phyloP scores from a whole-genome alignment of 92 coral and sea anemone genomes.

The Anthopleura xanthogrammica region DNA sequence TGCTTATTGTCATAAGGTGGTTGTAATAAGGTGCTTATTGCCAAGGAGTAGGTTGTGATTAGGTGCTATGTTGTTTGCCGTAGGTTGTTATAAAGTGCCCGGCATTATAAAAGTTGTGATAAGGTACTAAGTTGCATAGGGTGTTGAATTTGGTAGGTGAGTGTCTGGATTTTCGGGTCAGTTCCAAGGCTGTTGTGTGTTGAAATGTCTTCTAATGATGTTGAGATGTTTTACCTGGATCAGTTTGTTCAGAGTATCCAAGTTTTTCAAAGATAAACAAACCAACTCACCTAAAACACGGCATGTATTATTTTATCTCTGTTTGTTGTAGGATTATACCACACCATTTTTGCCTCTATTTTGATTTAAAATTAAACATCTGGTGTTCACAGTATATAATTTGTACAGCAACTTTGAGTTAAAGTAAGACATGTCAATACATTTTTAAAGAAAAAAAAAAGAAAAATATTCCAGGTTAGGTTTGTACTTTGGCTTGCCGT shows the following conservation, averaged over 20 bases:
- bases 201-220: not conserved
- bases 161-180: not conserved
- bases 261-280: conserved; percentile 12
- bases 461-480: conserved; percentile 58
- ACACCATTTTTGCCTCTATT: not conserved
- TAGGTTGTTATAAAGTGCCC: no score
- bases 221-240: not conserved
- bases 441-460: not conserved
- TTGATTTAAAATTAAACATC: not conserved
- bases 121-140: no score
- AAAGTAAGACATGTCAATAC: conserved; percentile 21
- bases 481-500: conserved; percentile 19
- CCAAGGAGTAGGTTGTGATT: not conserved
- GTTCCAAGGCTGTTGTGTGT: not conserved
- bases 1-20: not conserved
- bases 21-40: not conserved
- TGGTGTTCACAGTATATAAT: not conserved
- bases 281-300: conserved; percentile 58
- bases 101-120: no score
- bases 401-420: conserved; percentile 10
- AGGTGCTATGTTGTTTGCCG: not conserved
- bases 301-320: conserved; percentile 19
- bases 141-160: no score
- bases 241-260: conserved; percentile 25
- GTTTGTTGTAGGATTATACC: not conserved